Evolutionary conservation across 2,797 vertebrate species (phyloP), one percentile per base, ranked within the genome.

Genomic region (Rallus crepitans): DNA sequence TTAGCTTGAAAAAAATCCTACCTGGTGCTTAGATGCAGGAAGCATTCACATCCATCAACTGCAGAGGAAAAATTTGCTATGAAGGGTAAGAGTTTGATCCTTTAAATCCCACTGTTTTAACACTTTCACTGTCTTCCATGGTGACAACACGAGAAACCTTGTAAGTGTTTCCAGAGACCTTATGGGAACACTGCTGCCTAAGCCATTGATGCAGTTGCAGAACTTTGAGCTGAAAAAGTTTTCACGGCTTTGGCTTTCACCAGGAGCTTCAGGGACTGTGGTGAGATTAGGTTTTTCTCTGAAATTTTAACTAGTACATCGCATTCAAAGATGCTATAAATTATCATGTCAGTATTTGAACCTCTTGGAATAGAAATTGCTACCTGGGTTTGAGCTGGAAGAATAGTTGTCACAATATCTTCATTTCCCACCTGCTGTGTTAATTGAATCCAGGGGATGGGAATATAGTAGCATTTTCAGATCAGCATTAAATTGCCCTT

Each of bases 161-260:
- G n/a, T 88, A 83, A 92, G 71, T 28, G 6, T 84, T 95, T 87
- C 48, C 63, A 79, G 78, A 80, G 53, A 33, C 24, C 25, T 55
- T 33, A 28, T 82, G 75, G 65, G 71, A 87, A 14, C 60, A 70
- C 65, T 31, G 19, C 45, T 82, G 66, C 63, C 56, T 16, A 25
- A 88, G 21, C 50, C 9, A 12, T 72, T 73, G 5, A 5, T 73
- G 78, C 73, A 42, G 16, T 80, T 23, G 0, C 40, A 40, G 71
- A 64, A 45, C 71, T 73, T 48, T 57, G 45, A 75, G 47, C 37
- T 80, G 81, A 47, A 64, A 55, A 84, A 21, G 45, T 90, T 90
- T 93, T 88, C 42, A 20, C 63, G 94, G 85, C 55, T 94, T 89
- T 93, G 66, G 40, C 48, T 94, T 84, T 87, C 70, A 28, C 47